Base-by-base conservation (phyloP, 2,888 invertebrate genomes). In the Meandrusa payeni region DNA sequence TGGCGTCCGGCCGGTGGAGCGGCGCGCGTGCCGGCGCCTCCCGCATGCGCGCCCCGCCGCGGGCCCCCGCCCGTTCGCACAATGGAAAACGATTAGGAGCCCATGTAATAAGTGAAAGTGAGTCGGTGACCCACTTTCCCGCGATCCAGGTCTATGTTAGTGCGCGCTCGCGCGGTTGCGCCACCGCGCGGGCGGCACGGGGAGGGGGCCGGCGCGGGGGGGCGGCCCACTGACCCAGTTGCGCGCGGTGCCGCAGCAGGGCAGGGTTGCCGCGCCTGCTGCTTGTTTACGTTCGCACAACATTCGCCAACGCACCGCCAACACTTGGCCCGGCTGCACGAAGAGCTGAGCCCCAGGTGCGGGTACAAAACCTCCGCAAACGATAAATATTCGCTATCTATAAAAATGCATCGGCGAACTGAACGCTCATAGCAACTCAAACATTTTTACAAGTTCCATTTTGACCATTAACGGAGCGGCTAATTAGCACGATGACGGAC, bases 141-240 rank as follows among this genome's bases (percentile, higher is more conserved):
- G 89, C 91, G 93, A 94, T 94, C 93, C 94, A 94, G 94, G 94
- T 94, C 94, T 94, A 95, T 95, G 94, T 94, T 93, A 93, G 92
- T 86, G 85, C 85, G 82, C 82, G 86, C 79, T 85, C 81, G 81
- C 82, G 82, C 78, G 75, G 76, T 80, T 81, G 79, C 80, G 89
- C 88, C 79, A 81, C 80, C 73, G 75, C 71, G 72, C 79, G 79
- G 79, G 77, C 82, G 89, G 90, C 89, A 89, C 69, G 61, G 20
- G 12, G 28, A 2, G 28, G 27, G 12, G 32, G 39, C 20, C 37
- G 57, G 72, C 74, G 57, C 74, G 73, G 79, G 79, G 82, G 83
- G 89, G 90, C 91, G 92, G 91, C 94, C 94, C 90, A 94, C 93
- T 94, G 92, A 94, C 94, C 94, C 90, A 94, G 91, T 92, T 94